These are phyloP conservation scores for Ophioninae sp. DNA, from an alignment of 2,888 invertebrate genomes.

Conservation along the genomic window DNA sequence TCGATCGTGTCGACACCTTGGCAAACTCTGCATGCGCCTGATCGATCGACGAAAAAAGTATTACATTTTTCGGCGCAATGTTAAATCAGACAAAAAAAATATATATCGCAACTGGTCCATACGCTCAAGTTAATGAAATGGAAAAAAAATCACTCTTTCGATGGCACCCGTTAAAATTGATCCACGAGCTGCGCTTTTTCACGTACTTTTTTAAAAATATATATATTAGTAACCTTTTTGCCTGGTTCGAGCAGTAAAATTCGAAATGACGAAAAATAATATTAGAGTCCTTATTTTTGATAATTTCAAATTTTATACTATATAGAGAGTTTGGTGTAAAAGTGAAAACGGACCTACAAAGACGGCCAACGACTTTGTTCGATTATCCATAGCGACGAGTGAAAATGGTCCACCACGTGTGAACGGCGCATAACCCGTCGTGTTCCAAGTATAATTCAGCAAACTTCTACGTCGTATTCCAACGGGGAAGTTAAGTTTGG, in stretches of 20 bases:
- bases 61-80: not conserved
- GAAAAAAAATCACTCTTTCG: too few species aligned
- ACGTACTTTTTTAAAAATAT: too few species aligned
- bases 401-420: slow-evolving; percentile 71
- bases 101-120: too few species aligned
- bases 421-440: slow-evolving; percentile 71
- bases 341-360: slow-evolving; percentile 68
- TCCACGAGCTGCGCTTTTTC: too few species aligned
- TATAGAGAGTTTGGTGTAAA: not conserved
- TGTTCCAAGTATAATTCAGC: slow-evolving; percentile 71
- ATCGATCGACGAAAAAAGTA: slow-evolving; percentile 2
- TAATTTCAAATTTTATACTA: too few species aligned
- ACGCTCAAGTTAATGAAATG: too few species aligned
- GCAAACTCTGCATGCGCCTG: slow-evolving; percentile 74
- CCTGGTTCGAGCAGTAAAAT: too few species aligned
- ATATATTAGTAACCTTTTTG: too few species aligned
- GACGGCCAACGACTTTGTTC: slow-evolving; percentile 70
- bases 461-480: slow-evolving; percentile 63
- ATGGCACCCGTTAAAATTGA: too few species aligned
- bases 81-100: too few species aligned
- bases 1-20: slow-evolving; percentile 74
- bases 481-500: slow-evolving; percentile 60
- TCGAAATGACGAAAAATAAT: too few species aligned
- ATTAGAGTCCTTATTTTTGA: too few species aligned
- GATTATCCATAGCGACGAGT: slow-evolving; percentile 69